These are phyloP conservation scores for Pseudopleuronectes americanus DNA, from an alignment of 2,797 vertebrate species.

Conservation along the genomic window DNA sequence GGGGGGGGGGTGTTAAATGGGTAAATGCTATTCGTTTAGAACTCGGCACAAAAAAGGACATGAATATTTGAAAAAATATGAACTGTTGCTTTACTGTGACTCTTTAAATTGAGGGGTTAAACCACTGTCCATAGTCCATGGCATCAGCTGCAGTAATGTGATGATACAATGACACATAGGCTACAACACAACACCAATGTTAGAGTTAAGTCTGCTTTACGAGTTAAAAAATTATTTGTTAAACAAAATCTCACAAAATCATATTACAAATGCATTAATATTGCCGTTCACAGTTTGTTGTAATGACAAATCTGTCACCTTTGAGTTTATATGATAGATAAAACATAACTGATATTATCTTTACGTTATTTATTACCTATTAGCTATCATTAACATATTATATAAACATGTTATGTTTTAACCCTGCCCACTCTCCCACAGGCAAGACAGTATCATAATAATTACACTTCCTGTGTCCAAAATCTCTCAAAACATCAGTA, in stretches of 20 bases:
- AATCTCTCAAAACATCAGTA: not conserved
- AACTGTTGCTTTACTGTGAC: not conserved
- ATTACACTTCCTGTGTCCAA: not conserved
- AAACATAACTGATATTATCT: not conserved
- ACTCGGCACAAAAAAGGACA: not conserved
- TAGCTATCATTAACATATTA: too few relatives aligned
- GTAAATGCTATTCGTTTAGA: not conserved
- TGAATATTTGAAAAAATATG: not conserved
- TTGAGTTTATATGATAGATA: not conserved
- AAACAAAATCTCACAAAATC: too few relatives aligned
- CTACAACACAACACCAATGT: not conserved
- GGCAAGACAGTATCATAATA: not conserved
- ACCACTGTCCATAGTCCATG: slow-evolving; percentile 9
- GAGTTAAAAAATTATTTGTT: not conserved
- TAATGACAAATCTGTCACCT: too few relatives aligned
- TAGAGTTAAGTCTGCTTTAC: not conserved
- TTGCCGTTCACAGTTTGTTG: too few relatives aligned
- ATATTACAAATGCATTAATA: too few relatives aligned
- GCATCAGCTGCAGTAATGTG: not conserved
- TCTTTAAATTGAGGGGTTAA: not conserved
- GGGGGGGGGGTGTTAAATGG: too few relatives aligned
- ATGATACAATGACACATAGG: not conserved
- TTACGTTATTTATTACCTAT: not conserved
- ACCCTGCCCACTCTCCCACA: not conserved
- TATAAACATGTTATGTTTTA: not conserved